Evolutionary conservation across 2,797 vertebrate species (phyloP), one percentile per base, ranked within the genome.

Genomic region (Adrianichthys oophorus): DNA sequence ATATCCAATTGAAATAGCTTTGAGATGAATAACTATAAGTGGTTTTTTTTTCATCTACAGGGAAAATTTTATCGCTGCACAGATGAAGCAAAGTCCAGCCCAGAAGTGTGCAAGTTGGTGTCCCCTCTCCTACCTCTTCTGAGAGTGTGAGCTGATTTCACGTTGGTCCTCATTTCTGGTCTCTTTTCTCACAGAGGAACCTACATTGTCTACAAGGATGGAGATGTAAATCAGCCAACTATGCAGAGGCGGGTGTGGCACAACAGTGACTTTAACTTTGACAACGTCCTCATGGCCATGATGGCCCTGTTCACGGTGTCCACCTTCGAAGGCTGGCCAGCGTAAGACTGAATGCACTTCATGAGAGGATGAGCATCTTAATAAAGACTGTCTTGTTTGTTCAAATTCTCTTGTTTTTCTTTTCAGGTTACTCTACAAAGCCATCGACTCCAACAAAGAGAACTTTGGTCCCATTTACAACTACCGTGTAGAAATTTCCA

Each of bases 281-380:
- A 99, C 80, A 99, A 99, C 0, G 97, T 99, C 59, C 95, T 99
- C 18, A 96, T 95, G 74, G 98, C 97, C 56, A 99, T 99, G 98
- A 99, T 99, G 98, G 98, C 98, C 1, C 93, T 99, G 53, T 99
- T 99, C 89, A 99, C 98, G 0, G 97, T 99, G 54, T 99, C 98
- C 72, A 99, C 98, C 0, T 99, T 99, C 26, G 98, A 99, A 87
- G 98, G 97, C 87, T 99, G 98, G 98, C 98, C 98, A n/a, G 87
- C 95, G 98, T 99, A 91, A 96, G 98, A 91, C 69, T 58, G 32
- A 21, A 21, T 21, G 19, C 19, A 21, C 19, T 21, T 21, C 26
- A 7, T 29, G 26, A 29, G 26, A 29, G 5, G 26, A 29, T 29
- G 26, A 1, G 1, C 26, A 6, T 7, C 26, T 6, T 29, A 7